Base-by-base conservation (phyloP, 1,140 invertebrate species). In the Sinella curviseta region DNA sequence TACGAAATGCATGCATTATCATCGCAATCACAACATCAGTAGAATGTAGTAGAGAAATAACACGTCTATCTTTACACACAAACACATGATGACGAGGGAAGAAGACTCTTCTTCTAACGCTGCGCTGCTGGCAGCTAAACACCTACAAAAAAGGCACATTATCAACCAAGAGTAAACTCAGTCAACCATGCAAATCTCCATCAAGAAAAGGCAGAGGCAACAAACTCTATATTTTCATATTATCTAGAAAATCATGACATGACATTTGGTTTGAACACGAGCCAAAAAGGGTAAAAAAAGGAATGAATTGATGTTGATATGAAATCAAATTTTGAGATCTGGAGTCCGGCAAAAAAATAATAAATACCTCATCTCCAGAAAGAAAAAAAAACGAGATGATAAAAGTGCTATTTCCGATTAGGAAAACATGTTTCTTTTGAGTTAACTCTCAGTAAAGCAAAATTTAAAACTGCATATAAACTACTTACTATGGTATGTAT, bases 291-390 rank as follows among this genome's bases (percentile, higher is more conserved):
- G n/a, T n/a, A n/a, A n/a, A n/a, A n/a, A n/a, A n/a, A 60, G n/a
- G 24, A 60, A 60, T 60, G 55, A 60, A 60, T 60, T 60, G 55
- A 60, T 60, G 14, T n/a, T n/a, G n/a, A 60, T 14, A 60, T 24
- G 55, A 60, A 60, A 60, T 60, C 55, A 60, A 60, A 60, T 60
- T n/a, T 60, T 60, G 14, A 60, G 55, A 60, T 60, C 55, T 60
- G 55, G 55, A 60, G 14, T 48, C 39, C 39, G 39, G 39, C 39
- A 48, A 48, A 48, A 48, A 48, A 48, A 48, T n/a, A n/a, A n/a
- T 48, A 48, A 4, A 48, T 48, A 14, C 55, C 24, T 60, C 55
- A 60, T n/a, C 55, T 60, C 14, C 14, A 26, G 55, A 60, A 26
- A n/a, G n/a, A n/a, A n/a, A n/a, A n/a, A 24, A n/a, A n/a, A 60